Base-by-base conservation (phyloP, 1,140 invertebrate species). In the Eupristina koningsbergeri region DNA sequence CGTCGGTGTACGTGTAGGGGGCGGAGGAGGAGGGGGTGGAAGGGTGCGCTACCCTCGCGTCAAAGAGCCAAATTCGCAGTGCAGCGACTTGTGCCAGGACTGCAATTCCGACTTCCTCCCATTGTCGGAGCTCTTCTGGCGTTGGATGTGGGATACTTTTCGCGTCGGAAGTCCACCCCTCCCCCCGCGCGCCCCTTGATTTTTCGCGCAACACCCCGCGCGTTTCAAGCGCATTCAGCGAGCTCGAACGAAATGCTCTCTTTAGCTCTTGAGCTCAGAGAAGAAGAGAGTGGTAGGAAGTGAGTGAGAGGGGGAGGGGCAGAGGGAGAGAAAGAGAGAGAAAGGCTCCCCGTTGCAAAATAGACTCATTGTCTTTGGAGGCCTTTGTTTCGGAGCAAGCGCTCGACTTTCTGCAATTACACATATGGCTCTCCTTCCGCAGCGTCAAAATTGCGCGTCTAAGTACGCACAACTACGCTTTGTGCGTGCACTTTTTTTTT, bases 301-400 rank as follows among this genome's bases (percentile, higher is more conserved):
- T 5, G 15, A 7, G 7, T n/a, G 64, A 3, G 39, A 39, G 29
- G 19, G 34, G 34, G 3, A 76, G 71, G 9, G 11, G 22, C 29
- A 15, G 1, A 22, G 77, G 22, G 11, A 47, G 36, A 64, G 22
- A 79, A 11, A 29, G 73, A 9, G 34, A 29, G n/a, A 11, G 2
- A 0, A 50, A 5, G 29, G 26, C 15, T 29, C 47, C 50, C 36
- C 47, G 26, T 81, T 41, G 45, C 50, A 78, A 83, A 83, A 83
- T 83, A 83, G 75, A 78, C 75, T 78, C 50, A 83, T 83, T 83
- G 81, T 83, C 81, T 83, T 83, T 78, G 58, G 13, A 41, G 19
- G 63, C 47, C 67, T 74, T 83, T 76, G 73, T 83, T 67, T 83
- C 58, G 53, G 0, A 36, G 36, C 39, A 26, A 31, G 47, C 19